Evolutionary conservation across 1,140 invertebrate genomes (phyloP).

Genomic region (Hypothenemus hampei): DNA sequence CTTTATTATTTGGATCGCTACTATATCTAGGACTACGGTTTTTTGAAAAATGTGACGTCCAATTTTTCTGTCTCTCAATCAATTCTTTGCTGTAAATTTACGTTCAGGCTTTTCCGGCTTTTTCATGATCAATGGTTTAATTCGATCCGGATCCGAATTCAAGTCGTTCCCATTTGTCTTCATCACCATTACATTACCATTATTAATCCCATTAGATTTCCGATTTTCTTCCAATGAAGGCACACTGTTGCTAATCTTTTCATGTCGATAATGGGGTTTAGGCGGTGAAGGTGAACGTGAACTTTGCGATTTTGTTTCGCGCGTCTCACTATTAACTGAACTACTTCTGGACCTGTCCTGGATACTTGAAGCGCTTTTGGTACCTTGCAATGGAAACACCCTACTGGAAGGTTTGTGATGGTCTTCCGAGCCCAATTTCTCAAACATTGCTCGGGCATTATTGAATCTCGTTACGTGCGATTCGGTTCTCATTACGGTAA

Average conservation of each 20-base stretch:
- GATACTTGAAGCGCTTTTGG: constrained; percentile 43
- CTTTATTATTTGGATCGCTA: constrained; percentile 56
- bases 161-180: constrained; percentile 48
- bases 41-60: constrained; percentile 85
- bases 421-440: constrained; percentile 76
- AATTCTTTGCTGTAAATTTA: constrained; percentile 75
- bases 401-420: constrained; percentile 26
- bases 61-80: constrained; percentile 85
- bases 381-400: constrained; percentile 40
- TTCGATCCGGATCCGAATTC: constrained; percentile 25
- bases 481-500: constrained; percentile 78
- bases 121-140: constrained; percentile 46
- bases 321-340: constrained; percentile 40
- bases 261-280: constrained; percentile 7
- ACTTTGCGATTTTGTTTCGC: constrained; percentile 34
- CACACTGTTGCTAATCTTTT: constrained; percentile 28
- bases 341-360: constrained; percentile 39
- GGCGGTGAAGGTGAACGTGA: constrained; percentile 41
- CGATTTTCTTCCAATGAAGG: constrained; percentile 32
- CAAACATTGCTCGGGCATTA: constrained; percentile 86
- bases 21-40: constrained; percentile 57
- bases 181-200: constrained; percentile 41
- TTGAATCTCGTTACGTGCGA: constrained; percentile 87
- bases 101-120: constrained; percentile 74
- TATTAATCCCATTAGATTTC: constrained; percentile 37